phyloP scores from a whole-genome alignment of 2,797 vertebrate genomes.

The Bufotes viridis region DNA sequence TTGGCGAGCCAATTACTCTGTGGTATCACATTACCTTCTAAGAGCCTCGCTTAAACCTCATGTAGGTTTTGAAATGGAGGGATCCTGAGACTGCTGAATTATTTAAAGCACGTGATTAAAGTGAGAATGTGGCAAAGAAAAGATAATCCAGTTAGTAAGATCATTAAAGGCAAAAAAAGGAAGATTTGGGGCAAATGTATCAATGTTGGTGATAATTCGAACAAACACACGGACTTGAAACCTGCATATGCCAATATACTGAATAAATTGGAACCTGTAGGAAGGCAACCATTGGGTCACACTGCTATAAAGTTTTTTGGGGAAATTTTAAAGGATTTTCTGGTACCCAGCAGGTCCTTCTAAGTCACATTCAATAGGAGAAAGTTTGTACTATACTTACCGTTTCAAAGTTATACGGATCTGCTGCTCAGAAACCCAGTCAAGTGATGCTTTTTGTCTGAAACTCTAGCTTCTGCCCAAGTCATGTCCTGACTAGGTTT shows the following conservation, averaged over 20 bases:
- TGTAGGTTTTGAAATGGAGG: neutral
- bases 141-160: neutral
- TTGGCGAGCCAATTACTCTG: neutral
- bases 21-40: slow-evolving; percentile 11
- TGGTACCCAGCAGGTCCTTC: too few relatives aligned
- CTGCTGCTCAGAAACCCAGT: too few relatives aligned
- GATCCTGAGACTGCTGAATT: slow-evolving; percentile 5
- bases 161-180: neutral
- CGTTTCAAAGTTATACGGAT: too few relatives aligned
- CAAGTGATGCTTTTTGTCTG: too few relatives aligned
- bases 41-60: neutral
- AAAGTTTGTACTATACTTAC: too few relatives aligned
- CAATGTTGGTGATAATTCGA: neutral
- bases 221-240: neutral
- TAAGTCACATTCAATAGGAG: too few relatives aligned
- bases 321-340: too few relatives aligned
- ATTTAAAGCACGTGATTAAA: slow-evolving; percentile 37
- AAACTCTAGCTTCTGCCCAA: too few relatives aligned
- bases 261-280: neutral
- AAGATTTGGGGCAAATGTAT: neutral
- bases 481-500: too few relatives aligned
- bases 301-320: too few relatives aligned
- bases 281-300: too few relatives aligned
- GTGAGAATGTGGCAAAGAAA: neutral
- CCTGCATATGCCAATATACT: neutral